Percentiles rank a stretch among this genome's conserved stretches.
phyloP scores from a whole-genome alignment of 2,888 invertebrate genomes.

The Drosophila macrothrix region DNA sequence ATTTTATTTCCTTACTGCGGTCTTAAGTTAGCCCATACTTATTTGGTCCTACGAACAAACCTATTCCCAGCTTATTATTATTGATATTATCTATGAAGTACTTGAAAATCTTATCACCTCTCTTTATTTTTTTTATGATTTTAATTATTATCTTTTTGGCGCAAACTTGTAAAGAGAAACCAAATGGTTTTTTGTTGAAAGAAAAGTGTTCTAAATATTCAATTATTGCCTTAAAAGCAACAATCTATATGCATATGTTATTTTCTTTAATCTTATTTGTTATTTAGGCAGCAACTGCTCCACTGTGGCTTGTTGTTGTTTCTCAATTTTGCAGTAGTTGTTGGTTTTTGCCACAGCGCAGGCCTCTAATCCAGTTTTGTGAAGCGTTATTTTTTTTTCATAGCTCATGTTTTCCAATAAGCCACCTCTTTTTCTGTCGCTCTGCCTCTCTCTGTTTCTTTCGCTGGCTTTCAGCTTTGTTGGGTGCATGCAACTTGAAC shows the following conservation, averaged over 20 bases:
- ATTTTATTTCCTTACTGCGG: not conserved
- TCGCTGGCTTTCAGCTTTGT: conserved; percentile 13
- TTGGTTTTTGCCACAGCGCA: conserved; percentile 25
- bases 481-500: conserved; percentile 58
- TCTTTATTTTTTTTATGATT: rapidly evolving
- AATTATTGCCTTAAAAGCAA: not conserved
- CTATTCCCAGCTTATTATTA: not conserved
- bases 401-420: conserved; percentile 29
- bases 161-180: too few species aligned
- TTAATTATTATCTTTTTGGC: too few species aligned
- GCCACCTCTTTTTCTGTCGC: conserved; percentile 22
- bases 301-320: conserved; percentile 37
- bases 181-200: too few species aligned
- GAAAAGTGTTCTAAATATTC: not conserved
- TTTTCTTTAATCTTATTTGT: not conserved
- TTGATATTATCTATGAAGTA: not conserved
- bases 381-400: conserved; percentile 33
- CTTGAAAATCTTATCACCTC: rapidly evolving
- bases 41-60: rapidly evolving
- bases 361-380: conserved; percentile 72
- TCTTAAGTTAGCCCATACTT: not conserved
- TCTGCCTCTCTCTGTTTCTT: not conserved
- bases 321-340: conserved; percentile 13
- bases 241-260: not conserved
- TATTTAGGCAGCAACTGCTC: not conserved